These are phyloP conservation scores for Drosophila borealis DNA, from an alignment of 2,888 invertebrate species.

Conservation along the genomic window DNA sequence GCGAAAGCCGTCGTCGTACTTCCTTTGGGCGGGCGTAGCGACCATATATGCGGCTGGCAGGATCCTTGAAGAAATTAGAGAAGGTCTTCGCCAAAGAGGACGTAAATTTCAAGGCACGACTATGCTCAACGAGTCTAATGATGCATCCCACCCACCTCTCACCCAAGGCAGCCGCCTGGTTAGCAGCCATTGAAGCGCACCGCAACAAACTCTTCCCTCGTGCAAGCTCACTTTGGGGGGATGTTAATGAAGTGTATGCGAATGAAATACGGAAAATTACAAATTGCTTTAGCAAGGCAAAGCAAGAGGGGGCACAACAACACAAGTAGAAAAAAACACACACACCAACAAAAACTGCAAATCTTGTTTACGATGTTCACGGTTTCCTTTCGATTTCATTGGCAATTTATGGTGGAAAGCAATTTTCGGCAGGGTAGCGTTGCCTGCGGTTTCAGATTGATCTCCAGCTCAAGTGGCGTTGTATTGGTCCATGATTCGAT, in stretches of 20 bases:
- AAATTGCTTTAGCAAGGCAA: constrained; percentile 63
- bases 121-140: constrained; percentile 80
- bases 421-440: constrained; percentile 39
- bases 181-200: constrained; percentile 76
- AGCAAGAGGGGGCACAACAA: constrained; percentile 11
- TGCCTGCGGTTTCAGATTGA: constrained; percentile 29
- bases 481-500: constrained; percentile 58
- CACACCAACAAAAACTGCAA: constrained; percentile 56
- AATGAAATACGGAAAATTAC: constrained; percentile 80
- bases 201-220: constrained; percentile 59
- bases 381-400: constrained; percentile 81
- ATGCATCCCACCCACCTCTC: constrained; percentile 71
- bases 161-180: constrained; percentile 32
- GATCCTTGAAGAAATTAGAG: constrained; percentile 75
- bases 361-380: constrained; percentile 80
- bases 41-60: constrained; percentile 65
- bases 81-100: constrained; percentile 73
- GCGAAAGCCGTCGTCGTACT: constrained; percentile 26
- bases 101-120: constrained; percentile 71
- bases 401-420: constrained; percentile 65
- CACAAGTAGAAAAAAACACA: neutral
- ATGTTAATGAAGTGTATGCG: constrained; percentile 80
- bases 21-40: constrained; percentile 2
- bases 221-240: constrained; percentile 37
- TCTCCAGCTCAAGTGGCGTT: constrained; percentile 51